These are phyloP conservation scores for Littorina saxatilis DNA, from an alignment of 1,140 invertebrate species.

Conservation along the genomic window DNA sequence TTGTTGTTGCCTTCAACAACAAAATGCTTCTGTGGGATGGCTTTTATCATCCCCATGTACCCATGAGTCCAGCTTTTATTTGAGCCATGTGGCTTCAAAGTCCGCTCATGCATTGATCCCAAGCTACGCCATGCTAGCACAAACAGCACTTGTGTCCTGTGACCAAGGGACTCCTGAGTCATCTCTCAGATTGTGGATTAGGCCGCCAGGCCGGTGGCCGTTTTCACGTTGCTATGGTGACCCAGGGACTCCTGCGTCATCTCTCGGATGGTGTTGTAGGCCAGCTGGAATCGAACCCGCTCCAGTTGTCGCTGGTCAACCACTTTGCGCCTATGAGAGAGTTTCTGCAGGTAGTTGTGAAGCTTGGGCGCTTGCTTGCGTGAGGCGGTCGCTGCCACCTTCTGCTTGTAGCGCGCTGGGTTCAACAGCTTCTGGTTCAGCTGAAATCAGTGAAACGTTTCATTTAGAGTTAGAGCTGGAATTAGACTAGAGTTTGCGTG, in stretches of 20 bases:
- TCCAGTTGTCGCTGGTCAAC: neutral
- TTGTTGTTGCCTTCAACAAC: no score
- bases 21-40: no score
- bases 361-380: neutral
- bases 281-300: neutral
- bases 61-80: no score
- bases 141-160: no score
- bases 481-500: neutral
- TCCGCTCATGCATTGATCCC: no score
- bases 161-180: no score
- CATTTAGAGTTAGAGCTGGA: neutral
- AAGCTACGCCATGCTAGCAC: no score
- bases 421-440: no score
- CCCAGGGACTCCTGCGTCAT: neutral
- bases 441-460: neutral
- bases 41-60: no score
- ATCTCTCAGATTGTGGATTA: no score
- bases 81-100: no score
- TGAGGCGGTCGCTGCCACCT: neutral
- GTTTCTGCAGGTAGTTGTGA: conserved; percentile 11
- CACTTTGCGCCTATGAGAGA: neutral
- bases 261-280: conserved; percentile 13
- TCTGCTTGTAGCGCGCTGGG: neutral
- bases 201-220: no score
- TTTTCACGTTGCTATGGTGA: conserved; percentile 1